Percentiles rank a stretch among this genome's conserved stretches.
Conservation (phyloP, 2,797 vertebrate genomes). For the Pseudocheirus occidentalis region DNA sequence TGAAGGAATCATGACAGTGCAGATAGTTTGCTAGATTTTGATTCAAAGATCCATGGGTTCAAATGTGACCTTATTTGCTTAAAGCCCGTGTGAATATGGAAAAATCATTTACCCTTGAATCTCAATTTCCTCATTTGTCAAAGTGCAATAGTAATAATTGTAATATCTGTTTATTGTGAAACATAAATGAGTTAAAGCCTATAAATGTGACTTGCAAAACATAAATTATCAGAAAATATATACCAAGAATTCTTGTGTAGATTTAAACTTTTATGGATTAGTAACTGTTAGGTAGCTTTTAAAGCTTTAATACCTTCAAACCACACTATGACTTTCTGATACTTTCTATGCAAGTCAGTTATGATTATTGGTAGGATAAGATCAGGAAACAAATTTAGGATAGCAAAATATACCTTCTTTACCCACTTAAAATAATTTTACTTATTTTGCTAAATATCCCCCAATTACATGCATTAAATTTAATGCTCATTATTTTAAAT, state of each 20-base stretch:
- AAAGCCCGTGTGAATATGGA: no score
- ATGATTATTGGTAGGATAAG: neutral
- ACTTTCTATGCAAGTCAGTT: neutral
- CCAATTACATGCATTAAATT: neutral
- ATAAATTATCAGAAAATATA: neutral
- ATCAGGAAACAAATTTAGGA: neutral
- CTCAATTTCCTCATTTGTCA: neutral
- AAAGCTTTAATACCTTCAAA: neutral
- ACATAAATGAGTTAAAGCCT: neutral
- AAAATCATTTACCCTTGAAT: neutral
- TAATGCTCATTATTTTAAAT: neutral
- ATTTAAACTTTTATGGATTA: neutral
- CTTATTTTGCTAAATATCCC: neutral
- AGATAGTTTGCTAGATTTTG: neutral
- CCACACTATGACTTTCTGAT: neutral
- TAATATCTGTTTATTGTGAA: neutral
- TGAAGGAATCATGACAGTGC: no score
- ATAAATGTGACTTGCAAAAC: neutral
- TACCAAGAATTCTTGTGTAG: neutral
- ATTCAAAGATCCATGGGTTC: neutral
- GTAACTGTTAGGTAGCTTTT: neutral
- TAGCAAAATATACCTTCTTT: neutral
- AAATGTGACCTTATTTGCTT: neutral
- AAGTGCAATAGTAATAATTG: neutral
- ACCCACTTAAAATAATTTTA: neutral